Base-by-base conservation (phyloP, 1,140 invertebrate genomes). In the Matsumurasca onukii region DNA sequence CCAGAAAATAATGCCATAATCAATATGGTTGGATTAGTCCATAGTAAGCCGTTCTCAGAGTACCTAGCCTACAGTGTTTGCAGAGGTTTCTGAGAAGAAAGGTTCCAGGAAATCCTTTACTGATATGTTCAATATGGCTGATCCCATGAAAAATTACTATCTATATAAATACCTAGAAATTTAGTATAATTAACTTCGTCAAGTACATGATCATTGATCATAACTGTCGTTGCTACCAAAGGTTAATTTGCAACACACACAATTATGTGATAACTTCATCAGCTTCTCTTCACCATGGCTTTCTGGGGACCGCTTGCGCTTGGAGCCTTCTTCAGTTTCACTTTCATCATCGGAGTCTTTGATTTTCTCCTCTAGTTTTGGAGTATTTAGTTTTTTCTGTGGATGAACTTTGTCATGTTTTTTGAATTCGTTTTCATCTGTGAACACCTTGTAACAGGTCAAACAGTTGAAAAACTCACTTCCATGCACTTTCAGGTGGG, bases 401-500 rank as follows among this genome's bases (percentile, higher is more conserved):
- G 66, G 24, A 61, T 74, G 73, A 1, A 39, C 48, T 66, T 76
- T 68, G 24, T 59, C 34, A 49, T 86, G 85, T 48, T 76, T 73
- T 62, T 82, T 78, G 20, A 86, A 76, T 34, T 83, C 79, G 3
- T 80, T 75, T 67, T 84, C 81, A 1, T 78, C 80, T 0, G 80
- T 82, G 65, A 86, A 87, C 3, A 86, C 82, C 31, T 83, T 82
- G 24, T 86, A 75, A 74, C 86, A 87, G 3, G 82, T 80, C 73
- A 84, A 85, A 69, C 86, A 87, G 1, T 83, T 84, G 29, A 80
- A 80, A 64, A 86, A 86, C 20, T 84, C 83, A 63, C 83, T 79
- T 0, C 84, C 84, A 68, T 87, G 86, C 34, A 82, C 84, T 68
- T 86, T 86, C 67, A 86, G 80, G 70, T 87, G 86, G 72, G 86